These are phyloP conservation scores for Acanthornis magna DNA, from an alignment of 2,797 vertebrate genomes.

Conservation along the genomic window DNA sequence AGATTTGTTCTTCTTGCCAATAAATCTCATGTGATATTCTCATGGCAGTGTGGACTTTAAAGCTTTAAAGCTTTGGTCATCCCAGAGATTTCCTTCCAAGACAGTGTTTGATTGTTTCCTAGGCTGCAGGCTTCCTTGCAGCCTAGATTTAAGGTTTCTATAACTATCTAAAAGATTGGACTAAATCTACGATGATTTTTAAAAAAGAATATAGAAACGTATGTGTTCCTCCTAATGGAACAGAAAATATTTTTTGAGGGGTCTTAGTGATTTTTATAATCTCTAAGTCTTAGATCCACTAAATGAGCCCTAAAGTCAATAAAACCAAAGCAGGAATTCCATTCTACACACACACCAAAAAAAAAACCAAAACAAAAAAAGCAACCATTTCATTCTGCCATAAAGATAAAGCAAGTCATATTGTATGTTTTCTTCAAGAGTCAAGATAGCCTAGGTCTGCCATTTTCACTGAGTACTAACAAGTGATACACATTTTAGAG, in stretches of 20 bases:
- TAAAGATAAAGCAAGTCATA: background rate
- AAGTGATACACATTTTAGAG: background rate
- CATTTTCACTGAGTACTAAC: background rate
- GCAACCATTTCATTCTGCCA: background rate
- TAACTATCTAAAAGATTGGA: background rate
- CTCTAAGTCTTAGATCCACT: background rate
- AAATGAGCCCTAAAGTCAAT: background rate
- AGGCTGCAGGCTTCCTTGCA: background rate
- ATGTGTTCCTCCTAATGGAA: background rate
- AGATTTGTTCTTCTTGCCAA: background rate
- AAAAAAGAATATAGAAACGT: background rate
- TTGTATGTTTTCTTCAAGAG: background rate
- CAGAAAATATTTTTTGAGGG: background rate
- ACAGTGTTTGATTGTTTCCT: background rate
- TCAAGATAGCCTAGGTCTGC: background rate
- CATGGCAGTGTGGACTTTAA: background rate
- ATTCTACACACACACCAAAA: too few species aligned
- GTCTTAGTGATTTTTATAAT: background rate
- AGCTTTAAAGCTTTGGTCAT: background rate
- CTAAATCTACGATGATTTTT: background rate
- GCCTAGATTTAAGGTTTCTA: background rate
- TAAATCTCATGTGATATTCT: background rate
- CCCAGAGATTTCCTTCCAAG: background rate
- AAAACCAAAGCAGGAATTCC: background rate
- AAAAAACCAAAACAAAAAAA: too few species aligned